Evolutionary conservation across 2,113 vertebrate species (phyloP), one percentile per base, ranked within the genome.

Genomic region (Ciconia boyciana): DNA sequence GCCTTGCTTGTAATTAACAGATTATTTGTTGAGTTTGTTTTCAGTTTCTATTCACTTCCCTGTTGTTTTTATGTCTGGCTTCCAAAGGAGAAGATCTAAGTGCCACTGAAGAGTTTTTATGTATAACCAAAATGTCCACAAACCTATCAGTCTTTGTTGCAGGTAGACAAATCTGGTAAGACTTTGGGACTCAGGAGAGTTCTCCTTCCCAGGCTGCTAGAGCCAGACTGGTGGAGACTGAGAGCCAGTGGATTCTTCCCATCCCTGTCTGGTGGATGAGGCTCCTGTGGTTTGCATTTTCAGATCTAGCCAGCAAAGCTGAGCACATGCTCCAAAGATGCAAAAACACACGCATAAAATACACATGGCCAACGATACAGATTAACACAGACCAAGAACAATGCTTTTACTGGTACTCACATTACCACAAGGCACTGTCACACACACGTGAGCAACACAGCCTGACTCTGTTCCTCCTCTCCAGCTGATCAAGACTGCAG

Each of bases 331-430:
- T 60, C 13, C 34, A 21, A 44, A 43, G 26, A 24, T 29, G 25
- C 13, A 44, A 39, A 64, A 3, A 6, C 24, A 31, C 28, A n/a
- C 0, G 0, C 13, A 15, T 29, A n/a, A 51, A 70, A 70, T 19
- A 44, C 7, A 13, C 16, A 5, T 2, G 7, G 43, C 32, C 43
- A 55, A 11, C 0, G 2, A 51, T 55, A 31, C 13, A 66, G 55
- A 49, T 8, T 48, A 55, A 36, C 11, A 36, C 9, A 34, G 29
- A 16, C 12, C 25, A 43, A 36, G 26, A 61, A 28, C 13, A 25
- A 41, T 29, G 22, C 46, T 60, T 89, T 74, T 25, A 43, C 39
- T 54, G 39, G 10, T 21, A 28, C 12, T 78, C 41, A 39, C 4
- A 6, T 39, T 44, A 44, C 20, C 32, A 39, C 16, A 49, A 36